Evolutionary conservation across 2,888 invertebrate species (phyloP).

Genomic region (Cataglyphis albicans): DNA sequence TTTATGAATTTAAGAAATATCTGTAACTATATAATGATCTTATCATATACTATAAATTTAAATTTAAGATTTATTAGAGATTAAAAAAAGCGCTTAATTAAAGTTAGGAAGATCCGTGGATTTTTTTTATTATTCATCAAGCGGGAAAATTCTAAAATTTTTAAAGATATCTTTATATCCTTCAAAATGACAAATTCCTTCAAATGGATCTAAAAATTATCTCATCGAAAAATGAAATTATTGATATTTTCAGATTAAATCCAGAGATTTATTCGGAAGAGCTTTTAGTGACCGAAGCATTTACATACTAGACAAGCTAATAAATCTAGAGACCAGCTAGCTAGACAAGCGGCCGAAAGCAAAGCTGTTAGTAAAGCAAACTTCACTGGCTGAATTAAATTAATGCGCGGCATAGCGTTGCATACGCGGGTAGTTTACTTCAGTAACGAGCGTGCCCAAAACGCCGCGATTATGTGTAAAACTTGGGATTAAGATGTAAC

Average conservation of each 20-base stretch:
- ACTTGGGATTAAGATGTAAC: constrained; percentile 57
- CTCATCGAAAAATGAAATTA: neutral
- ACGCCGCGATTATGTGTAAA: constrained; percentile 52
- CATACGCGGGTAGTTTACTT: constrained; percentile 34
- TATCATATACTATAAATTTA: neutral
- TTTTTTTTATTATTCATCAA: neutral
- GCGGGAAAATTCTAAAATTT: neutral
- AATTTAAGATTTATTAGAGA: no score
- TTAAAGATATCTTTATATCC: neutral
- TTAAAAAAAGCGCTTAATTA: neutral
- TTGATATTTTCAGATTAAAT: constrained; percentile 37
- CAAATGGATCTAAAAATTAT: neutral
- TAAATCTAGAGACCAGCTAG: constrained; percentile 52
- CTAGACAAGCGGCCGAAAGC: constrained; percentile 55
- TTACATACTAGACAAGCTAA: constrained; percentile 42
- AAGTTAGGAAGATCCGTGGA: neutral
- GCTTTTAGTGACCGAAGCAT: constrained; percentile 42
- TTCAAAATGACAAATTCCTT: neutral
- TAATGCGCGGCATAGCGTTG: constrained; percentile 45
- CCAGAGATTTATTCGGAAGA: constrained; percentile 24
- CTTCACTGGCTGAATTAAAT: constrained; percentile 55
- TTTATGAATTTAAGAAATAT: neutral
- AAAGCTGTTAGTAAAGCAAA: constrained; percentile 58
- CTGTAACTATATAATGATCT: neutral
- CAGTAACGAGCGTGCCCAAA: constrained; percentile 48